Base-by-base conservation (phyloP, 1,140 invertebrate species). In the Bombus superbus region DNA sequence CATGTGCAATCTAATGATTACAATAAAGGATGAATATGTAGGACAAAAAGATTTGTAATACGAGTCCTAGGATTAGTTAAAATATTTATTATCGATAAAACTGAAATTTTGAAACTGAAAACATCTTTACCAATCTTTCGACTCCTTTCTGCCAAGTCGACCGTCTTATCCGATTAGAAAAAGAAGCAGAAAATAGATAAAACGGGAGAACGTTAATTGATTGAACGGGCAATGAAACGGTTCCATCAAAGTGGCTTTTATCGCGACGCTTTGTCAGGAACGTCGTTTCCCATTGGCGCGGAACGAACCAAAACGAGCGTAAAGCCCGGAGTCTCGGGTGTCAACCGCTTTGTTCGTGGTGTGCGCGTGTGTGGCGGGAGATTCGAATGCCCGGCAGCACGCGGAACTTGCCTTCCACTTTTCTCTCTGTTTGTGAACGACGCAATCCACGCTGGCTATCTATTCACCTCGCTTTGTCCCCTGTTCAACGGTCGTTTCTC, bases 251-350 rank as follows among this genome's bases (percentile, higher is more conserved):
- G 78, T 71, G 66, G 25, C 78, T 71, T 81, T 81, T 81, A 71
- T 81, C 44, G 44, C 2, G 25, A 18, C 44, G 42, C 78, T 81
- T 71, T 81, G 78, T 81, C 28, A 22, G 15, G 35, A 28, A 35
- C 66, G 35, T 81, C 66, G 66, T 81, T 81, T 18, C 15, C 28
- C 66, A 53, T 71, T 81, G 32, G 66, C 25, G 78, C 44, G 64
- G 64, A 81, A 81, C 44, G 66, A 57, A 57, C 35, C 15, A 81
- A 81, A 81, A 81, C 78, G 78, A 81, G 78, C 78, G 78, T 69
- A 57, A 57, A n/a, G 66, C 66, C 38, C 40, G 42, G 22, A 44
- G 78, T 44, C 15, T 57, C 44, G 44, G 57, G 64, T 32, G 78
- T 71, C 66, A 66, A 38, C 28, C 32, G 35, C 78, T 81, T 79